Percentiles rank a stretch among this genome's conserved stretches.
Evolutionary conservation across 2,113 vertebrate genomes (phyloP).

Genomic region (Anolis carolinensis): DNA sequence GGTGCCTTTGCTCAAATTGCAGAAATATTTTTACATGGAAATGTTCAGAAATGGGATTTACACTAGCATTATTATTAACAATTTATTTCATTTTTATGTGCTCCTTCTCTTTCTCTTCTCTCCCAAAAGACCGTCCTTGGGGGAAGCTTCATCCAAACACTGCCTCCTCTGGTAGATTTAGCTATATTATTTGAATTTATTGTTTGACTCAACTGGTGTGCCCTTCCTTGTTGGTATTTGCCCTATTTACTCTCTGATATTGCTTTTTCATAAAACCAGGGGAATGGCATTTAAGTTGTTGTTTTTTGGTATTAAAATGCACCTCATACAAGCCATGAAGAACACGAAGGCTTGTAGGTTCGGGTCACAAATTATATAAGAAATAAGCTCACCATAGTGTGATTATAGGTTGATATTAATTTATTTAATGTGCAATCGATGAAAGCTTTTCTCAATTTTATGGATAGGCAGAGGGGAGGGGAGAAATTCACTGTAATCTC

Average conservation of each 20-base stretch:
- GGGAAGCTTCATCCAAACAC: constrained; percentile 33
- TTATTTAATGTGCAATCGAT: constrained; percentile 54
- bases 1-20: constrained; percentile 46
- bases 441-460: constrained; percentile 3
- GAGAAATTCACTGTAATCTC: background rate
- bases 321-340: constrained; percentile 81
- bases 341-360: constrained; percentile 86
- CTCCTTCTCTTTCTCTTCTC: constrained; percentile 32
- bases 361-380: constrained; percentile 82
- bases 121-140: constrained; percentile 36
- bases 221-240: constrained; percentile 95
- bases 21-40: constrained; percentile 70
- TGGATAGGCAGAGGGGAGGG: background rate
- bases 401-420: constrained; percentile 70
- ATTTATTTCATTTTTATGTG: constrained; percentile 51
- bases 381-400: constrained; percentile 81
- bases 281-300: constrained; percentile 96
- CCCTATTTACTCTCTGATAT: constrained; percentile 98
- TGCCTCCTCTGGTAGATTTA: constrained; percentile 54
- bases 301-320: constrained; percentile 93
- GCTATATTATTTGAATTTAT: constrained; percentile 80
- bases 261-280: constrained; percentile 90
- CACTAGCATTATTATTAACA: constrained; percentile 53
- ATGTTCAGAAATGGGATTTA: constrained; percentile 67
- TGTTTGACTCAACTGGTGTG: constrained; percentile 86